Base-by-base conservation (phyloP, 2,113 vertebrate genomes). In the Pseudorectes ferrugineus region DNA sequence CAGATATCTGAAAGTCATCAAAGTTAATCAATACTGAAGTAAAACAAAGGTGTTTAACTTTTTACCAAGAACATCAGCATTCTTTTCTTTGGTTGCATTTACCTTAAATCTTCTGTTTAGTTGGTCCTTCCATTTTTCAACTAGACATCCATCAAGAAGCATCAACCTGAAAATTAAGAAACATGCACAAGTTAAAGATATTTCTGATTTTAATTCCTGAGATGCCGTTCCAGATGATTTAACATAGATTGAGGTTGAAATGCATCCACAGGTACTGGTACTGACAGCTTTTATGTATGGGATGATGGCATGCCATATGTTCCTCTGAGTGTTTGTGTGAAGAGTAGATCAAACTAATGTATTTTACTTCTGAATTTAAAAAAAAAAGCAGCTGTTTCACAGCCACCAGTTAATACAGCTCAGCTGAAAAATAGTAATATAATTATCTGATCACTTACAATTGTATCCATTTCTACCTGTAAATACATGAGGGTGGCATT, bases 121-220 rank as follows among this genome's bases (percentile, higher is more conserved):
- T 14, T 98, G 98, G 67, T 98, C 98, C 94, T 97, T 98, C 98
- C 98, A 98, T 93, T 98, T 98, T 96, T 98, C 98, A 94, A 98
- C 98, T 82, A 98, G 93, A 85, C 98, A 98, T 48, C 98, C 98
- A 91, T 98, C 98, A 96, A 98, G 98, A 89, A 98, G 98, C 98
- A 98, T 98, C 97, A 98, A 95, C 77, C 98, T 98, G 88, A 92
- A 96, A 95, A 78, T 68, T 28, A 87, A 90, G 33, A 85, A 84
- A 80, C 25, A 46, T 29, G 46, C 25, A 51, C 22, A 48, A 31
- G 14, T 73, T 93, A 70, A 7, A 76, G 7, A 4, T 62, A 35
- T 48, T 92, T 76, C 26, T 66, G n/a, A 31, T 48, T 55, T 63
- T 67, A 87, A 74, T 88, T 91, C 54, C 35, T 45, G 23, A 67